A percentile compares a stretch with the other conserved stretches of the same genome.
phyloP scores from a whole-genome alignment of 2,113 vertebrate species.

The Pipa parva region DNA sequence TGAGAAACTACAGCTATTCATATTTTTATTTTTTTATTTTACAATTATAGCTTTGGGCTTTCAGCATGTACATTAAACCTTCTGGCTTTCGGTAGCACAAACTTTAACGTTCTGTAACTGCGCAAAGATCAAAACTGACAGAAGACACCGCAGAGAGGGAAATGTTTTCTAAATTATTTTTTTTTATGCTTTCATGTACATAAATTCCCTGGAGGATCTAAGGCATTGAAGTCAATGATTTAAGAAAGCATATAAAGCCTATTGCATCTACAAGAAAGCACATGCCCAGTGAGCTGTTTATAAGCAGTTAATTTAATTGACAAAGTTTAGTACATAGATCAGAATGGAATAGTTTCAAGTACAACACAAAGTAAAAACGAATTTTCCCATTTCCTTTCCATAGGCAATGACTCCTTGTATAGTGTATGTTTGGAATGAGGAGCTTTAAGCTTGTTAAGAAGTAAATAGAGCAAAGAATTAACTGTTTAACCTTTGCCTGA shows the following conservation, averaged over 20 bases:
- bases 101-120: slow-evolving; percentile 29
- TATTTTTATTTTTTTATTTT: no score
- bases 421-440: slow-evolving; percentile 24
- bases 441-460: slow-evolving; percentile 20
- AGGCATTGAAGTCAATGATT: slow-evolving; percentile 13
- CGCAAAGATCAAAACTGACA: slow-evolving; percentile 40
- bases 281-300: slow-evolving; percentile 33
- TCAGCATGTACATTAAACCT: slow-evolving; percentile 13
- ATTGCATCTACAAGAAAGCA: slow-evolving; percentile 13
- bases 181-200: slow-evolving; percentile 25
- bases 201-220: slow-evolving; percentile 27
- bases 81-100: neutral
- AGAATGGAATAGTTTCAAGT: slow-evolving; percentile 40
- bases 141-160: neutral
- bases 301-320: slow-evolving; percentile 44
- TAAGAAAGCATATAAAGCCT: slow-evolving; percentile 22
- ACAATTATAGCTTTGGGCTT: neutral
- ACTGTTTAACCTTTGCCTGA: slow-evolving; percentile 26
- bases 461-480: slow-evolving; percentile 12
- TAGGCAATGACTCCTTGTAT: slow-evolving; percentile 18
- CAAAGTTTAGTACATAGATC: slow-evolving; percentile 44
- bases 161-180: slow-evolving; percentile 30
- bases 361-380: slow-evolving; percentile 38
- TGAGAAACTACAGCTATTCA: no score
- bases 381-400: neutral